Base-by-base conservation (phyloP, 2,797 vertebrate genomes). In the Phoxinus dragarum region DNA sequence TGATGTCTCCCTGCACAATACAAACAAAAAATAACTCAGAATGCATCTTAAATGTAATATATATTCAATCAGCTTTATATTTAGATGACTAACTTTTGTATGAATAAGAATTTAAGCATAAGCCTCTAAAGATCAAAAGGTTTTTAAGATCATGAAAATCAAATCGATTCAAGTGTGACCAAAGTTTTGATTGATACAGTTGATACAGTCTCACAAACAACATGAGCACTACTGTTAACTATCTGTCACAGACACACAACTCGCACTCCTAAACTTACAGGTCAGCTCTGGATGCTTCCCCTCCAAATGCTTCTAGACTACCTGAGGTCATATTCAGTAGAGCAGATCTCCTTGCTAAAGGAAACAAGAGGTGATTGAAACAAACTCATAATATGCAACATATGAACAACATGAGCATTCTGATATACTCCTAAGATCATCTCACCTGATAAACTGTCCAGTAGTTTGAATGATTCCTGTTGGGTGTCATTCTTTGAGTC, bases 231-330 rank as follows among this genome's bases (percentile, higher is more conserved):
- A 59, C 74, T 54, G 1, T 6, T 82, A 31, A 81, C 31, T 79
- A 14, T 27, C 61, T 49, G 6, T 66, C 23, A 78, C 31, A 83
- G 59, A 82, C 14, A 82, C 12, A 80, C 17, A 89, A 76, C 86
- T 49, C 6, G 16, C 77, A 49, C 2, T 17, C 38, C 42, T 31
- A 19, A 8, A 78, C n/a, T 97, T 92, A 98, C 97, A 98, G 92
- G 73, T 97, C 96, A 85, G 91, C 94, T 93, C 92, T 95, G 56
- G 97, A 96, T 3, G 90, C 88, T 17, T 97, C 97, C 40, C 96
- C 96, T 54, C 96, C 96, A 80, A 96, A 94, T 27, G 96, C 96
- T 88, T 98, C 96, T 82, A 98, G 92, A 89, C 96, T 97, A 78
- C 96, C 94, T 0, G 95, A 95, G 0, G 96, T 96, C 88, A 95